These are phyloP conservation scores for Globodera ellingtonae DNA, from an alignment of 1,140 invertebrate genomes.

Conservation along the genomic window DNA sequence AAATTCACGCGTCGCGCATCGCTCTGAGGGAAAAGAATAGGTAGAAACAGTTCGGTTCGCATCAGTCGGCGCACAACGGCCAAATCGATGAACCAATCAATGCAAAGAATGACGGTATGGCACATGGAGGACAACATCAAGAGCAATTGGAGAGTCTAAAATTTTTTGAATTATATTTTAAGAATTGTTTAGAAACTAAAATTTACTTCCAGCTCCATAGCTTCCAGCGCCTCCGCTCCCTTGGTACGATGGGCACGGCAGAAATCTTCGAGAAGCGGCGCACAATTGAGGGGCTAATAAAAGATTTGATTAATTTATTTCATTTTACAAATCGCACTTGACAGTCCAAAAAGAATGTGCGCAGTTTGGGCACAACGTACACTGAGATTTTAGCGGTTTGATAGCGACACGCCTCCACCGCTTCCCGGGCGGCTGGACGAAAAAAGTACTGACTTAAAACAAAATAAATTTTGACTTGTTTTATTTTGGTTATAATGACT, in stretches of 20 bases:
- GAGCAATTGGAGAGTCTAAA: slow-evolving; percentile 54
- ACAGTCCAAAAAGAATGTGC: slow-evolving; percentile 57
- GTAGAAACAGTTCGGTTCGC: slow-evolving; percentile 40
- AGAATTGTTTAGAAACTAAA: slow-evolving; percentile 31
- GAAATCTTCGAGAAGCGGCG: slow-evolving; percentile 40
- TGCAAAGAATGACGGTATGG: slow-evolving; percentile 54
- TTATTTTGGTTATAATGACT: not conserved
- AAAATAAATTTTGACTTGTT: slow-evolving; percentile 18
- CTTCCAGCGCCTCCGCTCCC: slow-evolving; percentile 19
- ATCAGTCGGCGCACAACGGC: slow-evolving; percentile 41
- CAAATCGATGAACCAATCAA: slow-evolving; percentile 61
- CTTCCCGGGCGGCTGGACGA: slow-evolving; percentile 54
- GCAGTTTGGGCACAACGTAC: slow-evolving; percentile 46
- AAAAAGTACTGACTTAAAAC: slow-evolving; percentile 57
- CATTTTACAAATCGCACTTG: slow-evolving; percentile 43
- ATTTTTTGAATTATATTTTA: not conserved
- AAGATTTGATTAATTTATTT: slow-evolving; percentile 27
- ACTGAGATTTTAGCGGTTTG: slow-evolving; percentile 56
- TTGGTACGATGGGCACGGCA: slow-evolving; percentile 21
- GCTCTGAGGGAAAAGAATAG: slow-evolving; percentile 36
- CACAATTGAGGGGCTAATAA: slow-evolving; percentile 54
- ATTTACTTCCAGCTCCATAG: slow-evolving; percentile 43
- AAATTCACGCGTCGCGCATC: slow-evolving; percentile 33
- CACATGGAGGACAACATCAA: slow-evolving; percentile 53
- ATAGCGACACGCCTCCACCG: slow-evolving; percentile 52